phyloP scores from a whole-genome alignment of 2,113 vertebrate species.

The Leptocoma aspasia region DNA sequence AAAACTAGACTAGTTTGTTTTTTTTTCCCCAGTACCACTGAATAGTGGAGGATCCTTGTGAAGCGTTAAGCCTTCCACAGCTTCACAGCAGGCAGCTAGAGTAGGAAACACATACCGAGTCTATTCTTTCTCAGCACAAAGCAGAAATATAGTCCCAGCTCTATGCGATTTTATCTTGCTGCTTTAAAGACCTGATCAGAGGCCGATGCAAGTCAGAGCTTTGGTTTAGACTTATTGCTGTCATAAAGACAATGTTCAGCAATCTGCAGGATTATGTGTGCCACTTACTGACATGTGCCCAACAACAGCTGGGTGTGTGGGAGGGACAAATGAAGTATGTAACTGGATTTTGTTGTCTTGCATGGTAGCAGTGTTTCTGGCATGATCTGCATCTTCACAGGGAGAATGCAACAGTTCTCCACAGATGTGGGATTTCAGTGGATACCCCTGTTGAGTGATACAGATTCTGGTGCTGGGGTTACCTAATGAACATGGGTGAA shows the following conservation, averaged over 20 bases:
- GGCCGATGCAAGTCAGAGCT: neutral
- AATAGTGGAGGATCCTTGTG: neutral
- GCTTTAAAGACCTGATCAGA: neutral
- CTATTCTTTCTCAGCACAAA: neutral
- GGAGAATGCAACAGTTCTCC: neutral
- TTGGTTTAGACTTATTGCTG: neutral
- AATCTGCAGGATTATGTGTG: neutral
- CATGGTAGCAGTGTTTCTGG: neutral
- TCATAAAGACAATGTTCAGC: neutral
- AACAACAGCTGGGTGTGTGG: neutral
- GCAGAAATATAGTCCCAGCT: neutral
- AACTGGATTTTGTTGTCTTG: neutral
- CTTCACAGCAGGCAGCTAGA: neutral
- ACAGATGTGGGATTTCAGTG: neutral
- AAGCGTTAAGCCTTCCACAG: neutral
- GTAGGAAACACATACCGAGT: neutral
- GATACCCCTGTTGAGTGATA: fast-evolving
- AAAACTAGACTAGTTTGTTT: neutral
- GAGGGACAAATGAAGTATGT: neutral
- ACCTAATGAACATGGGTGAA: fast-evolving
- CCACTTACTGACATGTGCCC: fast-evolving
- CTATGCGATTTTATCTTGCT: neutral
- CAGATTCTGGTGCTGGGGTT: neutral
- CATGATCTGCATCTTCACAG: neutral
- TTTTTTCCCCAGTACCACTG: neutral